These are phyloP conservation scores for Eupristina koningsbergeri DNA, from an alignment of 1,140 invertebrate genomes.

Conservation along the genomic window DNA sequence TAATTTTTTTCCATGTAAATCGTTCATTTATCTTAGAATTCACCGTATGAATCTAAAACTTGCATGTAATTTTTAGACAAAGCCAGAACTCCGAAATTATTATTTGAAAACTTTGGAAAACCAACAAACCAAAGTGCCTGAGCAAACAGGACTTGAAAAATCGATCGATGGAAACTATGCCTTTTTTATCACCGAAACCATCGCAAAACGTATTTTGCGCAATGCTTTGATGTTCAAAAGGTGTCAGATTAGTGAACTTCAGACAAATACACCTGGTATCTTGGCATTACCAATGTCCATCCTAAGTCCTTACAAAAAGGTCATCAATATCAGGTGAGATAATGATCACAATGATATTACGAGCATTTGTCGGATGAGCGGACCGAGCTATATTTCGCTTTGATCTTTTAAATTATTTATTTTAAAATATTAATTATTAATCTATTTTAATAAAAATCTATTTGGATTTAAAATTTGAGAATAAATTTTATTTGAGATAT, in stretches of 20 bases:
- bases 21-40: too few relatives aligned
- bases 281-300: conserved; percentile 69
- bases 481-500: too few relatives aligned
- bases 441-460: too few relatives aligned
- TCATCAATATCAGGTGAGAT: conserved; percentile 69
- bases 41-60: background rate
- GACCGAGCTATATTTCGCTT: too few relatives aligned
- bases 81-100: conserved; percentile 60
- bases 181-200: conserved; percentile 70
- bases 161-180: conserved; percentile 68
- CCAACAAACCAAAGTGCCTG: conserved; percentile 64
- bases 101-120: conserved; percentile 70
- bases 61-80: background rate
- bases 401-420: too few relatives aligned
- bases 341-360: too few relatives aligned
- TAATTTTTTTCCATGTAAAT: too few relatives aligned
- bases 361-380: too few relatives aligned
- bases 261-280: conserved; percentile 62
- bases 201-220: conserved; percentile 66
- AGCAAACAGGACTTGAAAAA: conserved; percentile 65
- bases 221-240: conserved; percentile 67
- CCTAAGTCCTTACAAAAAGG: conserved; percentile 68
- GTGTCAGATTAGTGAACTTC: conserved; percentile 67
- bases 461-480: too few relatives aligned
- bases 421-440: too few relatives aligned